Evolutionary conservation across 2,113 vertebrate genomes (phyloP).

Genomic region (Mobula hypostoma): DNA sequence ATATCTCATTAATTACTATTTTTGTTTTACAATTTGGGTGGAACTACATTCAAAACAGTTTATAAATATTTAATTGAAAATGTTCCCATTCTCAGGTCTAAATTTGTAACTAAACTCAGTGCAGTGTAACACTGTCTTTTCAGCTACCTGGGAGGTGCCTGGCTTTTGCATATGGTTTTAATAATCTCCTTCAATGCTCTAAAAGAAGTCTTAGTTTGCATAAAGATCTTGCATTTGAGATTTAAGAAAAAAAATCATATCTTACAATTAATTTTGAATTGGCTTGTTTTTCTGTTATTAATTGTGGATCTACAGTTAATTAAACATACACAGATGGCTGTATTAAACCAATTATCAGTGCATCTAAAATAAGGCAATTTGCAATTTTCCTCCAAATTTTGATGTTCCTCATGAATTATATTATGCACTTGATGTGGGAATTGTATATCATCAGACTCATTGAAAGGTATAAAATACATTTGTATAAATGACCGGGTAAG

Average conservation of each 20-base stretch:
- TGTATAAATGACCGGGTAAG: background rate
- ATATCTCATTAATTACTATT: background rate
- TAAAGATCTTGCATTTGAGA: background rate
- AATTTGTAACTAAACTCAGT: background rate
- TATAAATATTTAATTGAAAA: background rate
- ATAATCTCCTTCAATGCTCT: background rate
- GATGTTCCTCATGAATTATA: background rate
- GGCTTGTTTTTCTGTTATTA: background rate
- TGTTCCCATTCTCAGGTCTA: background rate
- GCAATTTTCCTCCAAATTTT: background rate
- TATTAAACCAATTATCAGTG: background rate
- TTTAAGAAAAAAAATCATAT: too few relatives aligned
- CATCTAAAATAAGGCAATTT: background rate
- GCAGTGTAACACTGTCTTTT: background rate
- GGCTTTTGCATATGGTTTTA: background rate
- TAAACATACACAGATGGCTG: background rate
- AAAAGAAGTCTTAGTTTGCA: background rate
- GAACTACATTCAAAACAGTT: background rate
- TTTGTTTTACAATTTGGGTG: background rate
- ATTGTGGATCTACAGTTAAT: background rate
- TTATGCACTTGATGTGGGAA: background rate
- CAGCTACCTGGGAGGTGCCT: background rate
- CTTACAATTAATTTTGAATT: background rate
- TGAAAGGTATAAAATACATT: background rate
- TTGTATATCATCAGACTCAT: background rate